Evolutionary conservation across 37 sponge, comb jelly and placozoan genomes (phyloP), one percentile per base, ranked within the genome.

Genomic region (Beroe forskalii): DNA sequence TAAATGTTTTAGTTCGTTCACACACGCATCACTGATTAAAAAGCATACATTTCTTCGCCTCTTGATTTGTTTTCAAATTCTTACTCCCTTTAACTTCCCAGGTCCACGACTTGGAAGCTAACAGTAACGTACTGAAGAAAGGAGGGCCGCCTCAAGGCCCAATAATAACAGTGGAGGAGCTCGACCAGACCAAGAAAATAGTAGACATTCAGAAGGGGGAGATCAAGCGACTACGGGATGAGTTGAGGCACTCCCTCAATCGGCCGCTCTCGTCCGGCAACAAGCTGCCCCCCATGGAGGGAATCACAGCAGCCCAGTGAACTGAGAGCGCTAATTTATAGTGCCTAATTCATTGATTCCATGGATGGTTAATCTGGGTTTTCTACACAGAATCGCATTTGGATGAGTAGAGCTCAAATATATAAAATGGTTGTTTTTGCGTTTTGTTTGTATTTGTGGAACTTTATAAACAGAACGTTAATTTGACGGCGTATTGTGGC

Each of bases 161-260:
- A 12, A 91, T 93, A 19, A 44, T 97, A 42, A 92, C 83, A 0
- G 72, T 90, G 62, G 60, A 92, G 0, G 96, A 97, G 43, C 90
- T 95, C 4, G 62, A 91, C 0, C 93, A 94, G 41, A 89, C 92
- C 22, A 67, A 83, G 23, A 69, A 93, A 37, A 91, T 97, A 4
- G 76, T 97, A n/a, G 98, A 97, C 35, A 94, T 96, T 92, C 98
- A 97, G 93, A 94, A 92, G 44, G 37, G 67, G 0, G 98, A 97
- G 91, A 97, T 97, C 31, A 92, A 91, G 41, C 92, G 94, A 89
- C 91, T 96, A 40, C 76, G 98, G 60, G 76, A 64, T 0, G 80
- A 90, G 80, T 37, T 72, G 40, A 72, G 75, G 40, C 75, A 72
- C 40, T 22, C 75, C 6, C 12, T 72, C 8, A 72, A 72, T 32